Percentiles rank a stretch among this genome's conserved stretches.
Evolutionary conservation across 1,140 invertebrate genomes (phyloP).

Genomic region (Plodia interpunctella): DNA sequence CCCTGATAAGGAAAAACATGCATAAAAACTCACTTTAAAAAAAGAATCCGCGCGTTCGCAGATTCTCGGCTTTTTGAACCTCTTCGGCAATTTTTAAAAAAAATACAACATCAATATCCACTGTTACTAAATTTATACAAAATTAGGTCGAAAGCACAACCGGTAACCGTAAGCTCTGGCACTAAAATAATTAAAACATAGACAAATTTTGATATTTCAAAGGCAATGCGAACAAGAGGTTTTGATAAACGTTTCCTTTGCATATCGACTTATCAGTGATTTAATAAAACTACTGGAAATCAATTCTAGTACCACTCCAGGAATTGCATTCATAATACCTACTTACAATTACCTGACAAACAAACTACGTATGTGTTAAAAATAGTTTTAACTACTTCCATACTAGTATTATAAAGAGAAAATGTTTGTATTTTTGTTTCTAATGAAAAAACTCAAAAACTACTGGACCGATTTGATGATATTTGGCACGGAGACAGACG

Average conservation of each 20-base stretch:
- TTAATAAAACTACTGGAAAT: not conserved
- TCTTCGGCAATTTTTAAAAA: not conserved
- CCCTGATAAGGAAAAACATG: not conserved
- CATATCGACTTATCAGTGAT: not conserved
- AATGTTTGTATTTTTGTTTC: too few relatives aligned
- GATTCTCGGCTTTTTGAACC: too few relatives aligned
- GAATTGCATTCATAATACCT: not conserved
- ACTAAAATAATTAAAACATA: not conserved
- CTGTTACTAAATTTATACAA: not conserved
- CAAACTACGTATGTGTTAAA: too few relatives aligned
- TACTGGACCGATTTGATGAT: too few relatives aligned
- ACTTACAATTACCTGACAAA: not conserved
- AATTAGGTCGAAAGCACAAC: not conserved
- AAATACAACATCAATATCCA: not conserved
- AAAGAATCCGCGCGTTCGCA: too few relatives aligned
- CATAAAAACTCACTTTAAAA: not conserved
- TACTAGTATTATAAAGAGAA: too few relatives aligned
- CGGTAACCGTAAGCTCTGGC: not conserved
- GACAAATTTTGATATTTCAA: not conserved
- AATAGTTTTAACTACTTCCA: too few relatives aligned
- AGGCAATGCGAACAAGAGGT: not conserved
- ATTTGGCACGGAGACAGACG: too few relatives aligned
- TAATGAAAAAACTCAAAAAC: too few relatives aligned
- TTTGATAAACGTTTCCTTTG: not conserved
- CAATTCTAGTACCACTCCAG: not conserved